Evolutionary conservation across 2,113 vertebrate genomes (phyloP).

Genomic region (Poeciliopsis turrubarensis): DNA sequence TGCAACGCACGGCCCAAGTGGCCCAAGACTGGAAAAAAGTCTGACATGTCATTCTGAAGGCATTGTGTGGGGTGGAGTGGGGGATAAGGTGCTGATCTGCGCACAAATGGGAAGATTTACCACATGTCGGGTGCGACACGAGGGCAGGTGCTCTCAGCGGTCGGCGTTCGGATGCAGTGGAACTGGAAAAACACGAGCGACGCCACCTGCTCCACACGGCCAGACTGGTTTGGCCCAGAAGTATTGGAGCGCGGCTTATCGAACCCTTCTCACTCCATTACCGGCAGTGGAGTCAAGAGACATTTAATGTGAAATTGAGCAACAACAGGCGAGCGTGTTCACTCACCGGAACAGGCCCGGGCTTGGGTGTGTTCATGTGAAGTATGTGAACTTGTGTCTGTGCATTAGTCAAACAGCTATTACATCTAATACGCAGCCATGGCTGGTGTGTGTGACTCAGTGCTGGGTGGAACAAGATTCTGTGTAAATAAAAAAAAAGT

Average conservation of each 20-base stretch:
- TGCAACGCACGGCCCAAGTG: slow-evolving; percentile 30
- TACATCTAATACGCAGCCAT: not conserved
- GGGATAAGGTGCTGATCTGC: slow-evolving; percentile 2
- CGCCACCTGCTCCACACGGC: slow-evolving; percentile 59
- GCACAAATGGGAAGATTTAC: not conserved
- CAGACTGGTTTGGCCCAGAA: slow-evolving; percentile 68
- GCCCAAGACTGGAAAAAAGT: slow-evolving; percentile 39
- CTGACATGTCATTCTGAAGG: slow-evolving; percentile 34
- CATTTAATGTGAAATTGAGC: slow-evolving; percentile 47
- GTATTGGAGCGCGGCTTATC: slow-evolving; percentile 19
- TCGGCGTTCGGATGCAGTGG: slow-evolving; percentile 43
- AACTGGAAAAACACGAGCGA: slow-evolving; percentile 74
- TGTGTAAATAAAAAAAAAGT: not conserved
- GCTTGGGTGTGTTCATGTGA: slow-evolving; percentile 37
- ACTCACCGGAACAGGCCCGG: slow-evolving; percentile 26
- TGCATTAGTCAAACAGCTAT: not conserved
- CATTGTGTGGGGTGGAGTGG: slow-evolving; percentile 7
- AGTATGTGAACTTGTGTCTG: slow-evolving; percentile 9
- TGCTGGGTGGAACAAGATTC: slow-evolving; percentile 6
- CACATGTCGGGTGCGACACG: not conserved
- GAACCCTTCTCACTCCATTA: slow-evolving; percentile 25
- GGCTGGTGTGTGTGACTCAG: slow-evolving; percentile 9
- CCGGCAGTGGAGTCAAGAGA: slow-evolving; percentile 15
- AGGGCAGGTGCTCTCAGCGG: slow-evolving; percentile 24
- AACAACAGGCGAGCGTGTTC: slow-evolving; percentile 49